These are phyloP conservation scores for Cyaniris semiargus DNA, from an alignment of 2,888 invertebrate genomes.

Conservation along the genomic window DNA sequence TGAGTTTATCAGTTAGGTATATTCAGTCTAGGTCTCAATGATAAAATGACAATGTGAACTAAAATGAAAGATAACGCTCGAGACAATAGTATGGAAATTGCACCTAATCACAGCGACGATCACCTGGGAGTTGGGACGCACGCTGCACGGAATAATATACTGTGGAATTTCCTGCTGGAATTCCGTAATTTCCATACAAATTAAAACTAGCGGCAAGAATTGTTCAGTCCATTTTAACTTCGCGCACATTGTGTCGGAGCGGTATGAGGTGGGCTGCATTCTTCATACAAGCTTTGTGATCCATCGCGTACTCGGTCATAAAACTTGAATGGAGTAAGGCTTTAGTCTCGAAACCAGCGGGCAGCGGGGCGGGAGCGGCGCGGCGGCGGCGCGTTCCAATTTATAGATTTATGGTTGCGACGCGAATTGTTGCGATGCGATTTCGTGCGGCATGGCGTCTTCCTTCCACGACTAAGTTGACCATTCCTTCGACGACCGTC, in stretches of 20 bases:
- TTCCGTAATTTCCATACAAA: not conserved
- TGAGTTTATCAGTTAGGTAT: not conserved
- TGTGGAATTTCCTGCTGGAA: not conserved
- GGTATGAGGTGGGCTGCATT: too few species aligned
- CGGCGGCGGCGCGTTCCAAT: too few species aligned
- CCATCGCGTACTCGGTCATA: too few species aligned
- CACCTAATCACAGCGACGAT: slow-evolving; percentile 4
- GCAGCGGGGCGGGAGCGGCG: too few species aligned
- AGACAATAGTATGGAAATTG: slow-evolving; percentile 7
- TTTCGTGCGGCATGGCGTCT: too few species aligned
- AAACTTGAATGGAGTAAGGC: too few species aligned
- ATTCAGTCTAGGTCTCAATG: not conserved
- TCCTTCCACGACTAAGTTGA: too few species aligned
- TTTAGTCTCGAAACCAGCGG: too few species aligned
- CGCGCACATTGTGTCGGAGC: not conserved
- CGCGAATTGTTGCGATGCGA: too few species aligned
- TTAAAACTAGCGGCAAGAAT: not conserved
- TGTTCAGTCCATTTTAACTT: not conserved
- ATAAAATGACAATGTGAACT: not conserved
- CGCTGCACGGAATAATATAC: not conserved
- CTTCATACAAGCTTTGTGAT: not conserved
- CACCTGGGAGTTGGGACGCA: slow-evolving; percentile 1
- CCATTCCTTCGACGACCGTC: too few species aligned
- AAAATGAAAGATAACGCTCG: not conserved
- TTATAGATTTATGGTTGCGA: too few species aligned